Base-by-base conservation (phyloP, 2,888 invertebrate genomes). In the Lymantria dispar region DNA sequence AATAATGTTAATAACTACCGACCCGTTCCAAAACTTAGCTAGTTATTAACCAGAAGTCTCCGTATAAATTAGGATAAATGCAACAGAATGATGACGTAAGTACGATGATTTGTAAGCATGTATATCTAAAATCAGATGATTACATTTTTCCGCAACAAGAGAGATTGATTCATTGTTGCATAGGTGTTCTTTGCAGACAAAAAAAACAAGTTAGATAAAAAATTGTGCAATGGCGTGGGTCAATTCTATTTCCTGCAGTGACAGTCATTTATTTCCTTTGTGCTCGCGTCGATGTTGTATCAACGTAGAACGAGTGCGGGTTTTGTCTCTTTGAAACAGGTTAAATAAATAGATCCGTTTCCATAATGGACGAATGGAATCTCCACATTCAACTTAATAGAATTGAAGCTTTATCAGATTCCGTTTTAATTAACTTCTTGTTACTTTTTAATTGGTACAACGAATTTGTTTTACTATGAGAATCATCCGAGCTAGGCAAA, bases 311-410 rank as follows among this genome's bases (percentile, higher is more conserved):
- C 71, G 75, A 73, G 69, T 57, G 64, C 61, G 63, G 72, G 76
- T 72, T 80, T 81, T 79, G 74, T 80, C 74, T 74, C 73, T 63
- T 66, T 74, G 79, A 82, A 85, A 76, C 80, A 78, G 86, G 86
- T 83, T 86, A 85, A 83, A 80, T 83, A 88, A 89, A 87, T 86
- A 87, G 79, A 82, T 82, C 75, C 72, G 72, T 68, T 72, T 82
- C 78, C 73, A 79, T 78, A 79, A 77, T 76, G 70, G 74, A 74
- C 68, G 68, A 74, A 74, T 78, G 70, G 62, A 77, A 75, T 79
- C 80, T 76, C 71, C 72, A 68, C 71, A 73, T 80, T 65, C 71
- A 65, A 62, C 64, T 72, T 76, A 77, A 82, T 77, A 70, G 74
- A 78, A 72, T 78, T 84, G 77, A 73, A 75, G 72, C 71, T 80